These are phyloP conservation scores for Megalops cyprinoides DNA, from an alignment of 2,797 vertebrate species.

Conservation along the genomic window DNA sequence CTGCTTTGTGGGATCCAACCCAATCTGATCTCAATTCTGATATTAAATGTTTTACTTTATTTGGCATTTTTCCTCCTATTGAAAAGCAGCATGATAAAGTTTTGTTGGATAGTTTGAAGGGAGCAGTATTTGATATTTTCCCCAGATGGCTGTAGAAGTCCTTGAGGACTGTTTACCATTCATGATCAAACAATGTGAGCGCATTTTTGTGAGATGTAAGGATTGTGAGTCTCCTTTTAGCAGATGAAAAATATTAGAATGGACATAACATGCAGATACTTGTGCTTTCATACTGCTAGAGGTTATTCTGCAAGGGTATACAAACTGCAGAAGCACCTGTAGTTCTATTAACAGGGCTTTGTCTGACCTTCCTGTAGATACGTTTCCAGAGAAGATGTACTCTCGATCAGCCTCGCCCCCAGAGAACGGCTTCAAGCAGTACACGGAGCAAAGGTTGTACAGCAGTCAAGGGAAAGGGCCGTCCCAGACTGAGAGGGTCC, in stretches of 20 bases:
- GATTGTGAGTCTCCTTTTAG: too few relatives aligned
- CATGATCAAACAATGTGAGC: not conserved
- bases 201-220: not conserved
- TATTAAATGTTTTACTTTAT: not conserved
- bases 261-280: too few relatives aligned
- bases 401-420: slow-evolving; percentile 76
- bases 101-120: not conserved
- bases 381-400: slow-evolving; percentile 61
- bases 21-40: slow-evolving; percentile 4
- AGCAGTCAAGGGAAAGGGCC: slow-evolving; percentile 87
- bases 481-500: slow-evolving; percentile 67
- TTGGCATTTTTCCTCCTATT: not conserved
- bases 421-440: slow-evolving; percentile 78
- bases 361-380: slow-evolving; percentile 54
- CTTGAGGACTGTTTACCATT: not conserved
- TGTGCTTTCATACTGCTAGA: too few relatives aligned
- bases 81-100: too few relatives aligned
- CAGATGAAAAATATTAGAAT: not conserved
- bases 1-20: too few relatives aligned
- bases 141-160: not conserved
- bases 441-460: slow-evolving; percentile 73
- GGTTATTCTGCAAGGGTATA: too few relatives aligned
- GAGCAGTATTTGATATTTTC: not conserved
- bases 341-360: not conserved
- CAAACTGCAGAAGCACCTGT: too few relatives aligned